Evolutionary conservation across 23 tunicate genomes (phyloP).

Genomic region (Trididemnum clinides): DNA sequence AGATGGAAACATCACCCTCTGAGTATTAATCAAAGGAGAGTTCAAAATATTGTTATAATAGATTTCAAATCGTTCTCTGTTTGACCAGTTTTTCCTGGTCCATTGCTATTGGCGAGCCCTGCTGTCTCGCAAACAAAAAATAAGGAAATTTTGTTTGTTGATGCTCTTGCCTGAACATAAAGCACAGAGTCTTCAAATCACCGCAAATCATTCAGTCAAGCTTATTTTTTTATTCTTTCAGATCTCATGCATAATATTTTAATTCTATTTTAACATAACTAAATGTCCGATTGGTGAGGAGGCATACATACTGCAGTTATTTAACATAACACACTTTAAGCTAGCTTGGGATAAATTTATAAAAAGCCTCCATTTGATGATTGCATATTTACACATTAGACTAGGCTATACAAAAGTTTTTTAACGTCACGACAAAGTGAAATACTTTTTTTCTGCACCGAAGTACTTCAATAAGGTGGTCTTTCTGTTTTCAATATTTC

Average conservation of each 20-base stretch:
- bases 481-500: no score
- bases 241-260: neutral
- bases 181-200: neutral
- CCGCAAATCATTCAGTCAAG: neutral
- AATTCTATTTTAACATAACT: neutral
- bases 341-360: no score
- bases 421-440: neutral
- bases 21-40: neutral
- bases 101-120: constrained; percentile 11
- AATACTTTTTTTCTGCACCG: neutral
- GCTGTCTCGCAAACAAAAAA: constrained; percentile 19
- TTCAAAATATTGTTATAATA: constrained; percentile 1
- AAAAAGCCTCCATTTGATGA: no score
- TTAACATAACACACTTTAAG: neutral
- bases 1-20: neutral
- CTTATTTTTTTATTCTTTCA: neutral
- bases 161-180: neutral
- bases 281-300: neutral
- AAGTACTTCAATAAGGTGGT: no score
- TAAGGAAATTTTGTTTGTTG: neutral
- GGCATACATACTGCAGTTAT: neutral
- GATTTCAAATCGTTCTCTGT: neutral
- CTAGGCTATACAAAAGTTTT: no score
- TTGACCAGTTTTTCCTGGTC: constrained; percentile 4
- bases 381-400: no score